Base-by-base conservation (phyloP, 2,113 vertebrate species). In the Indicator maculatus region DNA sequence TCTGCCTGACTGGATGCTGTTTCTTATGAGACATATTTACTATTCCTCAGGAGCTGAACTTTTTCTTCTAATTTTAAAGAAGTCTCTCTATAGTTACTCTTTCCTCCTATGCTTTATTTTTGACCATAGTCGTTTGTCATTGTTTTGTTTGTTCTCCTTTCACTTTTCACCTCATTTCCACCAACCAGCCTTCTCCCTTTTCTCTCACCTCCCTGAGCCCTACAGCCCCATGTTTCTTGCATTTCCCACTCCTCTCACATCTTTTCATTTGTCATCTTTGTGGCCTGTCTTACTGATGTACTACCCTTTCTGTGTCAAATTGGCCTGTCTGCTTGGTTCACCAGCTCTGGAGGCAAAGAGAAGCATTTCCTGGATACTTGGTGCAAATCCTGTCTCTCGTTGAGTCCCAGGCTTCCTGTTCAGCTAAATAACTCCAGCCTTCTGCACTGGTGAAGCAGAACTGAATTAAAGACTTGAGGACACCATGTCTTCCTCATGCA, bases 241-340 rank as follows among this genome's bases (percentile, higher is more conserved):
- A 41, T 66, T 50, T 55, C 58, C 18, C 17, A 88, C 19, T 17
- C 15, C 13, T 72, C 70, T 76, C 59, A 9, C 36, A 24, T 89
- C 39, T 86, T 86, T 55, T 79, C 20, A 17, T 83, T 96, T 88
- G 36, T 74, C 52, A 76, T 82, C 75, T 83, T 85, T 93, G 64
- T 73, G 71, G 24, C 14, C 73, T 9, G 6, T 87, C 78, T 76
- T 52, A 38, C 63, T 45, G 39, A 76, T 41, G 52, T 58, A 56
- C 38, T 63, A 8, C 59, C 2, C 3, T 53, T 75, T 47, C 61
- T 78, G 47, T 66, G 52, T 78, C 78, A 74, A 41, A 45, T 33
- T 80, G 60, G 45, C 59, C 53, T 74, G 33, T 63, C 87, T 83
- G 45, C 65, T 93, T 67, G 81, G 85, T 88, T 83, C 38, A n/a